Base-by-base conservation (phyloP, 1,140 invertebrate species). In the Reticulitermes speratus region DNA sequence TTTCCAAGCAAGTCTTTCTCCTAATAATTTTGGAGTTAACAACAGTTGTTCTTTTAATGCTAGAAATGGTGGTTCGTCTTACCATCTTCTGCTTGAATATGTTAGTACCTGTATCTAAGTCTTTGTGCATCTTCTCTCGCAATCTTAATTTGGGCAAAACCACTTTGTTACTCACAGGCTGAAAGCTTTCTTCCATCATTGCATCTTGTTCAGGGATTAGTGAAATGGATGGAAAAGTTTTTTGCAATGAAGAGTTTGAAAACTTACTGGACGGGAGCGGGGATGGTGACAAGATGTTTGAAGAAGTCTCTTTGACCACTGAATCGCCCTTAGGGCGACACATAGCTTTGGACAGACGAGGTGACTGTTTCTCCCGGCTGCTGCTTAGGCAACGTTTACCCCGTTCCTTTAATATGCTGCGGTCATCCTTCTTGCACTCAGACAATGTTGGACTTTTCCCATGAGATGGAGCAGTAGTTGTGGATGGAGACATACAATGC, bases 31-130 rank as follows among this genome's bases (percentile, higher is more conserved):
- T 86, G 14, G 85, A 86, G 59, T 86, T 86, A 44, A 82, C 75
- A 82, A 86, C 44, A 25, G 85, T 86, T 7, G 85, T 86, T 86
- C 85, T 52, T 45, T 82, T 81, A 82, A 86, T 86, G 52, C 85
- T 86, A 48, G 85, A 83, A 21, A 86, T n/a, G 38, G 85, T 86
- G 9, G 85, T 86, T 82, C 85, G 45, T 38, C 44, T 86, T n/a
- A 86, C 32, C 44, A 86, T 86, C 81, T 44, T 86, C 38, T 86
- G 85, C 81, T 86, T 86, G 48, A 86, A 86, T 45, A 86, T 86
- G 44, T 86, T 65, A 48, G 75, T 83, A 32, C 81, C 81, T 44
- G 75, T 86, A 82, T 55, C 85, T 7, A 55, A 32, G 38, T 86
- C 85, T 52, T 84, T 84, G 44, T 48, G 83, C 16, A 52, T 6